Evolutionary conservation across 2,113 vertebrate genomes (phyloP).

Genomic region (Passer domesticus): DNA sequence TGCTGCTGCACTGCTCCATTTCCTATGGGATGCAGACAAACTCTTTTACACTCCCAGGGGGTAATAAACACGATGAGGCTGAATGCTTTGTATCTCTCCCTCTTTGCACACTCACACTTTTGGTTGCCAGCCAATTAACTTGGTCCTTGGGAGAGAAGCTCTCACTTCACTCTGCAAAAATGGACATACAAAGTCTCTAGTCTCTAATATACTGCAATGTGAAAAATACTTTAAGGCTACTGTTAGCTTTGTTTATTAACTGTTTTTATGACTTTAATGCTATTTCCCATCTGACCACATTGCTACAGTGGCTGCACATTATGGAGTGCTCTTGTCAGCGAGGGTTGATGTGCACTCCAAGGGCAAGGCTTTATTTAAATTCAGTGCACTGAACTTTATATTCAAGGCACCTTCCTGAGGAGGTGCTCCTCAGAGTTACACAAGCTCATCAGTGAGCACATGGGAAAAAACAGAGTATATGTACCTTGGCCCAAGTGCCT

Average conservation of each 20-base stretch:
- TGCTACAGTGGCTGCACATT: neutral
- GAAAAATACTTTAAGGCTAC: neutral
- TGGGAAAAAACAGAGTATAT: neutral
- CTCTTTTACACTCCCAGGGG: neutral
- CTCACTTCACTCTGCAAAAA: neutral
- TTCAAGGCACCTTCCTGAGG: neutral
- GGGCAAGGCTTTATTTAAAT: neutral
- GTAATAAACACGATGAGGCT: neutral
- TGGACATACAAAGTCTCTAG: neutral
- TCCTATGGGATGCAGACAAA: neutral
- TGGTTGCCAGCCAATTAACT: neutral
- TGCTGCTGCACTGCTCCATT: neutral
- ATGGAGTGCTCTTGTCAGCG: neutral
- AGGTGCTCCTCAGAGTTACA: neutral
- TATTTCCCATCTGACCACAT: neutral
- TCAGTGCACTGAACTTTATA: neutral
- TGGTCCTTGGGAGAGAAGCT: neutral
- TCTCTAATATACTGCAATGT: neutral
- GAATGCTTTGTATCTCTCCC: neutral
- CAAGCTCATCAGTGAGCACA: neutral
- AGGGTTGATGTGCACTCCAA: neutral
- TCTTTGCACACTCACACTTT: neutral
- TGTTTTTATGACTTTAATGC: neutral
- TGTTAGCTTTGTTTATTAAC: constrained; percentile 18
- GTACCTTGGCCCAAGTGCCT: neutral